Base-by-base conservation (phyloP, 2,797 vertebrate species). In the Lithobates sylvaticus region DNA sequence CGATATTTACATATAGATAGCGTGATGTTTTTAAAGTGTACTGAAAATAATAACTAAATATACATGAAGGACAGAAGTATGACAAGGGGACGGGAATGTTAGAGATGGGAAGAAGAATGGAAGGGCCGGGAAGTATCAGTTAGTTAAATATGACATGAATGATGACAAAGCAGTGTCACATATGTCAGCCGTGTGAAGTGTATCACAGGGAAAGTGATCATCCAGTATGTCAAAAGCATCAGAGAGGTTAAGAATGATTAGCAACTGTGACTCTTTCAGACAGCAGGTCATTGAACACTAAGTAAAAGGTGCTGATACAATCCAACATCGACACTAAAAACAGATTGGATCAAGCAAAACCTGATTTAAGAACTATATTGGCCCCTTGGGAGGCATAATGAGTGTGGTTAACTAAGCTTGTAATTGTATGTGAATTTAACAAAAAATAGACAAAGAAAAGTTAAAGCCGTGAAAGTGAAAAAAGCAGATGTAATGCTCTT, bases 91-190 rank as follows among this genome's bases (percentile, higher is more conserved):
- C 4, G 23, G 26, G 61, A 6, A 26, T 26, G 61, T 23, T 23
- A 65, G 23, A 5, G 10, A 23, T 26, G n/a, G 16, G 50, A 54
- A 54, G 15, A 3, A 54, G 50, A 54, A 54, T 54, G 50, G 15
- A 54, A 54, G 50, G 50, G 50, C 50, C 18, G 5, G 50, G 5
- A 54, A 26, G 12, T 23, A 65, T 65, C 61, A 65, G 61, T 65
- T 65, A 65, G 61, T 65, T 65, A 65, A 65, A 65, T 65, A 65
- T 65, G 61, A 65, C 61, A 65, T 65, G 61, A 65, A 65, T 23
- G 21, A 26, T 23, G 21, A 26, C 21, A 23, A 26, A 65, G 21
- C n/a, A 26, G 61, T 23, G 61, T 23, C n/a, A 65, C 61, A 65
- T 65, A 65, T 65, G 61, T 65, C 61, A 26, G 8, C 9, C 2